phyloP scores from a whole-genome alignment of 1,140 invertebrate species.

The Ceratina japonica region DNA sequence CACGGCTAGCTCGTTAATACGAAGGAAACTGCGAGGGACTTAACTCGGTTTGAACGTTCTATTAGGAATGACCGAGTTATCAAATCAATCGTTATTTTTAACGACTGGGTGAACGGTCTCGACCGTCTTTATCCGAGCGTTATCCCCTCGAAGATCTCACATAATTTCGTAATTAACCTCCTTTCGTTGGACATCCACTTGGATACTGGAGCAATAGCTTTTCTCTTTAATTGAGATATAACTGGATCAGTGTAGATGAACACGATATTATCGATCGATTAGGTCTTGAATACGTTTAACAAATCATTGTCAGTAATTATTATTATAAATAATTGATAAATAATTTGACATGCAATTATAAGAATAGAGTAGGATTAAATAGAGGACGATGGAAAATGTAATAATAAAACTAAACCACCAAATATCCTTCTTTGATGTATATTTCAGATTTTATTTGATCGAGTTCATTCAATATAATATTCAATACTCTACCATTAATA shows the following conservation, averaged over 20 bases:
- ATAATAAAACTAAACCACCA: too few species aligned
- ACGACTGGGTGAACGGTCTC: not conserved
- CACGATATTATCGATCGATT: too few species aligned
- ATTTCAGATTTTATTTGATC: too few species aligned
- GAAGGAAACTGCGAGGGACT: not conserved
- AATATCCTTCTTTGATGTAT: too few species aligned
- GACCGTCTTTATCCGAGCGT: not conserved
- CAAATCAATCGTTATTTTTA: slow-evolving; percentile 7
- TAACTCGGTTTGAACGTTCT: not conserved
- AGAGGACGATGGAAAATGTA: too few species aligned
- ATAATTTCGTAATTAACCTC: slow-evolving; percentile 49
- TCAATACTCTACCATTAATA: too few species aligned
- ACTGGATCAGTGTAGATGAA: not conserved
- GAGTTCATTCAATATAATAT: too few species aligned
- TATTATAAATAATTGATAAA: too few species aligned
- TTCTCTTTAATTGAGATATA: not conserved
- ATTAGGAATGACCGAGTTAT: not conserved
- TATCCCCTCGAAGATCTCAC: not conserved
- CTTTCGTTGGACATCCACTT: slow-evolving; percentile 10
- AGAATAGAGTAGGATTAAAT: too few species aligned
- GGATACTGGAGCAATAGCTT: not conserved
- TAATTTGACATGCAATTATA: too few species aligned
- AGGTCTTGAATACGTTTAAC: too few species aligned
- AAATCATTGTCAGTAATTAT: too few species aligned
- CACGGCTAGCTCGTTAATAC: not conserved